Base-by-base conservation (phyloP, 2,888 invertebrate species). In the Girardia tigrina region DNA sequence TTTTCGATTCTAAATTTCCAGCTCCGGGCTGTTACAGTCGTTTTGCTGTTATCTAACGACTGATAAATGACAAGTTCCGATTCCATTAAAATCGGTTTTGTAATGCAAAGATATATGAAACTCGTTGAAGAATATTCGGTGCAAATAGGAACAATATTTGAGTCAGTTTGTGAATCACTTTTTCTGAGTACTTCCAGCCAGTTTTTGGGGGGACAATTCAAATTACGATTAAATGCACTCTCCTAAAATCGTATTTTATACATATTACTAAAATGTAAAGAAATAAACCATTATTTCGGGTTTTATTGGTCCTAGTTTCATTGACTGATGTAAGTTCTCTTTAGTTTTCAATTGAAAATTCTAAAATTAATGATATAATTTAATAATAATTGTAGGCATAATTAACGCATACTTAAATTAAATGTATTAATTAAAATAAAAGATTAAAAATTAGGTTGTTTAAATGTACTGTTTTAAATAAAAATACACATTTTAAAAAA, bases 1-100 rank as follows among this genome's bases (percentile, higher is more conserved):
- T 56, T 56, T 8, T 56, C 56, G 4, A 56, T 56, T 8, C 56
- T n/a, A 56, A 56, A 56, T 56, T 56, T 56, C 56, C 56, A 56
- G 23, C 56, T 56, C 23, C n/a, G n/a, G n/a, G 56, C n/a, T 8
- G 56, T 12, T 12, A 56, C 8, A 20, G 56, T 56, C 6, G 56
- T 6, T 20, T 20, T 8, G n/a, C n/a, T 56, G n/a, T 56, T 56
- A 20, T n/a, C 4, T 12, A 56, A 4, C n/a, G 56, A 56, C 23
- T 56, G 56, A 56, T 56, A 56, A 56, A 56, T 16, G n/a, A 56
- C 23, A 2, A 56, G 56, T 56, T 56, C 56, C n/a, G 56, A 4
- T 56, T 16, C 56, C 56, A 12, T 4, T 6, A 16, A n/a, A 12
- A 56, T 56, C 56, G 4, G 56, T 4, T 6, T 20, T 56, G n/a